Percentiles rank a stretch among this genome's conserved stretches.
phyloP scores from a whole-genome alignment of 2,888 invertebrate species.

The Ariolimax columbianus region DNA sequence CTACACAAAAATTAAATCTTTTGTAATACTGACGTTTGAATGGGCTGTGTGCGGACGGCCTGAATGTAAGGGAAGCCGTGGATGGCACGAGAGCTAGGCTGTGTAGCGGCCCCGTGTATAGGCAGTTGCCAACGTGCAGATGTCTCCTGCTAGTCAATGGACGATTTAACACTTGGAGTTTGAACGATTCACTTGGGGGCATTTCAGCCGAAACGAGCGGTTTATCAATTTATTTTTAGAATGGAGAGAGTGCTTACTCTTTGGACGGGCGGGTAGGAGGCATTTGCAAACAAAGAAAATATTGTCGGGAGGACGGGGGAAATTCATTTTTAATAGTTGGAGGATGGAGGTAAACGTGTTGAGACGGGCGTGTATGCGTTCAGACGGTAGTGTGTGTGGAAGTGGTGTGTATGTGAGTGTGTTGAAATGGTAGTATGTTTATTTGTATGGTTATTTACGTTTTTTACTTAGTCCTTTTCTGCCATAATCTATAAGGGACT shows the following conservation, averaged over 20 bases:
- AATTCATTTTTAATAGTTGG: neutral
- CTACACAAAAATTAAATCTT: neutral
- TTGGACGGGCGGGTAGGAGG: neutral
- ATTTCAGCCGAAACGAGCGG: neutral
- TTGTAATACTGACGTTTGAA: neutral
- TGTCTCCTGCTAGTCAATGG: constrained; percentile 12
- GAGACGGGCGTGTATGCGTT: too few relatives aligned
- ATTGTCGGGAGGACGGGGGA: constrained; percentile 8
- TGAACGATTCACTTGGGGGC: constrained; percentile 31
- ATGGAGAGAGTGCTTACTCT: neutral
- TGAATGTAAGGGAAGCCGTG: neutral
- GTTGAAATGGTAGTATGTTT: too few relatives aligned
- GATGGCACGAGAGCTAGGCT: neutral
- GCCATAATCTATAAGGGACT: too few relatives aligned
- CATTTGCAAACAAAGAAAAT: constrained; percentile 31
- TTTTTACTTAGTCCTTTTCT: too few relatives aligned
- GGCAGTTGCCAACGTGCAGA: neutral
- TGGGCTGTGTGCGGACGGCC: neutral
- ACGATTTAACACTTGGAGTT: constrained; percentile 30
- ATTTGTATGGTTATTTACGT: too few relatives aligned
- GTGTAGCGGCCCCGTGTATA: neutral
- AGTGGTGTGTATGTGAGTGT: too few relatives aligned
- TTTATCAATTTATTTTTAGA: constrained; percentile 37
- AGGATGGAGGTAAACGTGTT: neutral
- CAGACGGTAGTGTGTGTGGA: too few relatives aligned